Evolutionary conservation across 1,140 invertebrate genomes (phyloP), one percentile per base, ranked within the genome.

Genomic region (Aphelinus certus): DNA sequence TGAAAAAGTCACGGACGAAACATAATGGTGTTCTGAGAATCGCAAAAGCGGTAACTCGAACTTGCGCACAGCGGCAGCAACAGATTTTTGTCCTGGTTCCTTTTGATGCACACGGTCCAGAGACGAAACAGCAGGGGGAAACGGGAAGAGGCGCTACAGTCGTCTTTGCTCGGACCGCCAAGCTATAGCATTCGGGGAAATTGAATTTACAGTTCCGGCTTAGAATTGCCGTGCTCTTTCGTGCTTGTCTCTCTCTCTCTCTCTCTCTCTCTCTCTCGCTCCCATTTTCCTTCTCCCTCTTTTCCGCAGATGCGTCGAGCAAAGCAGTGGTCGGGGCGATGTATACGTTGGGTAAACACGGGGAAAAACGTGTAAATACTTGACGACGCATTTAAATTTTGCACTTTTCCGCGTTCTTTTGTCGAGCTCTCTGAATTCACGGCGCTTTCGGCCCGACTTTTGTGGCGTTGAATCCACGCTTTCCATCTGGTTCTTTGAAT

Each of bases 351-450:
- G 46, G 3, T 10, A 63, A 10, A 48, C 62, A 42, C 42, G 10
- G 46, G 10, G 10, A 10, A 3, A 63, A 47, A 46, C 47, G 62
- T 9, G 62, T 48, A 63, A 63, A 63, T 63, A 63, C 62, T 63
- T n/a, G 7, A 63, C 3, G 62, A 48, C 10, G 62, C 46, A n/a
- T 48, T 63, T 63, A 63, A 45, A 63, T 63, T 63, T 60, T 43
- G 42, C 42, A 4, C 58, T 45, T 60, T 43, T 6, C 9, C 43
- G 42, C 26, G 26, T 26, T 26, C 26, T 26, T 26, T 26, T 26
- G 26, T 26, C 26, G 26, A 26, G 26, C 26, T 26, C 26, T 26
- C 26, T 26, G 26, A 26, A 26, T 26, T 26, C 26, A 26, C 26
- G 26, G 26, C 26, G 26, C 42, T 60, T 60, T 43, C 45, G 1